Evolutionary conservation across 2,113 vertebrate species (phyloP).

Genomic region (Nannospalax galili): DNA sequence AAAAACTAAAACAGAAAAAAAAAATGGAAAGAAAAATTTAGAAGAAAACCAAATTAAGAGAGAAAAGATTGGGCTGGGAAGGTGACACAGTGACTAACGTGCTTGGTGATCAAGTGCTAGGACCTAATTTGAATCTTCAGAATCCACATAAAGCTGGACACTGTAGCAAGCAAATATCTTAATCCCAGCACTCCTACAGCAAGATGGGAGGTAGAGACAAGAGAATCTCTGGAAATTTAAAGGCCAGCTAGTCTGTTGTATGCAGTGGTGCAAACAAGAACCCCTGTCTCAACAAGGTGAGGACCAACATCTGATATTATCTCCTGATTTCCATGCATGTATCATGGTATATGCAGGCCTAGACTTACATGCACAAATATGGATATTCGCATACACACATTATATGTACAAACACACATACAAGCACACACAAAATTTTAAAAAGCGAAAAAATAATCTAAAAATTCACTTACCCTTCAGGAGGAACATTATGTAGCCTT

Average conservation of each 20-base stretch:
- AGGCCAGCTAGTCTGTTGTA: too few species aligned
- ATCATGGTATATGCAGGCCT: background rate
- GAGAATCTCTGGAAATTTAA: background rate
- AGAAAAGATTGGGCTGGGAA: background rate
- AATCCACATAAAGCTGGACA: background rate
- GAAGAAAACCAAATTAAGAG: background rate
- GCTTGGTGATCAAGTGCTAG: background rate
- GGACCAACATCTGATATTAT: background rate
- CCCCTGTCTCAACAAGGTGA: background rate
- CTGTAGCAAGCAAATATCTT: too few species aligned
- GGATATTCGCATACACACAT: too few species aligned
- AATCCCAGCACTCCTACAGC: background rate
- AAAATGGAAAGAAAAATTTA: background rate
- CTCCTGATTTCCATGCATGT: background rate
- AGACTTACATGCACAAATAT: too few species aligned
- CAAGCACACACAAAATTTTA: too few species aligned
- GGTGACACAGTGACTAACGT: fast-evolving
- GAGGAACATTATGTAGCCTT: background rate
- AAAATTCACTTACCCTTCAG: background rate
- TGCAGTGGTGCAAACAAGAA: too few species aligned
- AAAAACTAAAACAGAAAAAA: too few species aligned
- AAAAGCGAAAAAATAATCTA: background rate
- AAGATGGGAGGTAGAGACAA: background rate
- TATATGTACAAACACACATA: too few species aligned
- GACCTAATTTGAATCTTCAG: background rate